Percentiles rank a stretch among this genome's conserved stretches.
phyloP scores from a whole-genome alignment of 2,888 invertebrate species.

The Ophioninae sp. region DNA sequence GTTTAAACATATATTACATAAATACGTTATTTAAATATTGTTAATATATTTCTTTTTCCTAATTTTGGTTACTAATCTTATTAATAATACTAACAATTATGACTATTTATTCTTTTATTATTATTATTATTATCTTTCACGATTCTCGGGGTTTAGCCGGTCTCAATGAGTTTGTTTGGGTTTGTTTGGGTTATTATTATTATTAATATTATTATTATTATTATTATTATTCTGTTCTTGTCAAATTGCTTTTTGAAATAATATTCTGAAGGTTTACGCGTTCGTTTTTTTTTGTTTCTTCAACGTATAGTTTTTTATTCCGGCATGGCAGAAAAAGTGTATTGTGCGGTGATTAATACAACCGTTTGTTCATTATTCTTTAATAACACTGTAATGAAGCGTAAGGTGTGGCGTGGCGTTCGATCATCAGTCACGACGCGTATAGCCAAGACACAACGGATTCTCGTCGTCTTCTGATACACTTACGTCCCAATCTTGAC shows the following conservation, averaged over 20 bases:
- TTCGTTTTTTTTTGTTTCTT: background rate
- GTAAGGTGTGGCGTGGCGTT: background rate
- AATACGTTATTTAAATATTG: too few relatives aligned
- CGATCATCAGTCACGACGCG: conserved; percentile 52
- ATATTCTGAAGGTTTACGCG: background rate
- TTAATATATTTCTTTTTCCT: too few relatives aligned
- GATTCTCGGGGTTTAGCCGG: too few relatives aligned
- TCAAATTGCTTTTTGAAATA: background rate
- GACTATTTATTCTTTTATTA: too few relatives aligned
- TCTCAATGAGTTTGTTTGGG: too few relatives aligned
- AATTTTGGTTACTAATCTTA: too few relatives aligned
- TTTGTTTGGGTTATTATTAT: too few relatives aligned
- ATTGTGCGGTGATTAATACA: background rate
- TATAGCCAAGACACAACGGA: conserved; percentile 49
- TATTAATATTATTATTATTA: too few relatives aligned
- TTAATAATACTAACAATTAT: too few relatives aligned
- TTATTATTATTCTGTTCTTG: too few relatives aligned
- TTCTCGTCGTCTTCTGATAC: conserved; percentile 50
- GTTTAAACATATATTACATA: too few relatives aligned
- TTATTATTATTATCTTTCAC: too few relatives aligned
- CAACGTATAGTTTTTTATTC: background rate
- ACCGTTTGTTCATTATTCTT: background rate
- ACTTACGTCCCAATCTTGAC: conserved; percentile 57
- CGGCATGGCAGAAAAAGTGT: background rate
- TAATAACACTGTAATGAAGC: background rate